Evolutionary conservation across 2,797 vertebrate genomes (phyloP).

Genomic region (Spinus pinus): DNA sequence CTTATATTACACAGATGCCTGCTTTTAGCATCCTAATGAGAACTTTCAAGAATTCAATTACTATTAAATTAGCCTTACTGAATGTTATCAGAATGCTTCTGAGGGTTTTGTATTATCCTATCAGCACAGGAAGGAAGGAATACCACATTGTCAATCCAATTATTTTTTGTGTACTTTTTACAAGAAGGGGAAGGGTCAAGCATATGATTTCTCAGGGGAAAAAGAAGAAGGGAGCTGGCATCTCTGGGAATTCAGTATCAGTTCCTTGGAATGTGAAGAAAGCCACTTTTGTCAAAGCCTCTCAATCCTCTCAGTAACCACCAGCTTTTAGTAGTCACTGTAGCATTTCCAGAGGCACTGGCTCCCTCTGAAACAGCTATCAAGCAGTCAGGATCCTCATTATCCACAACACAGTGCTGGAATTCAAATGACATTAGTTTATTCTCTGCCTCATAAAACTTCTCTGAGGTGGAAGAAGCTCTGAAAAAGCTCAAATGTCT

Average conservation of each 20-base stretch:
- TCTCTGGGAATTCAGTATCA: not conserved
- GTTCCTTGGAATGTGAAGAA: not conserved
- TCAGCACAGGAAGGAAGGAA: conserved; percentile 23
- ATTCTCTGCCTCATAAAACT: not conserved
- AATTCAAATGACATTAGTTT: not conserved
- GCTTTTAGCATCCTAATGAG: conserved; percentile 37
- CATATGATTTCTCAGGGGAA: not conserved
- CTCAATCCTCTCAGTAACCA: not conserved
- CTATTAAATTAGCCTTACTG: conserved; percentile 33
- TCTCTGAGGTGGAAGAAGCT: not conserved
- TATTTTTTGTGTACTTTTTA: not conserved
- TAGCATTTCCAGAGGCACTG: not conserved
- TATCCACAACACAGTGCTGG: not conserved
- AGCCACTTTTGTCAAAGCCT: not conserved
- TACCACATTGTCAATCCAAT: not conserved
- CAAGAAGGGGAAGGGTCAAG: not conserved
- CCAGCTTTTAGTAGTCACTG: not conserved
- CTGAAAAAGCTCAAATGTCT: not conserved
- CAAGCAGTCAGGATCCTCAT: not conserved
- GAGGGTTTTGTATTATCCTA: not conserved
- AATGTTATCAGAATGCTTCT: conserved; percentile 40
- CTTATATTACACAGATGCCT: conserved; percentile 5
- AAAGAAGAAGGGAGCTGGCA: not conserved
- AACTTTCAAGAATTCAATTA: conserved; percentile 47
- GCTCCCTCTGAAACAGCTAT: not conserved